phyloP scores from a whole-genome alignment of 2,113 vertebrate species.

The Semicossyphus pulcher region DNA sequence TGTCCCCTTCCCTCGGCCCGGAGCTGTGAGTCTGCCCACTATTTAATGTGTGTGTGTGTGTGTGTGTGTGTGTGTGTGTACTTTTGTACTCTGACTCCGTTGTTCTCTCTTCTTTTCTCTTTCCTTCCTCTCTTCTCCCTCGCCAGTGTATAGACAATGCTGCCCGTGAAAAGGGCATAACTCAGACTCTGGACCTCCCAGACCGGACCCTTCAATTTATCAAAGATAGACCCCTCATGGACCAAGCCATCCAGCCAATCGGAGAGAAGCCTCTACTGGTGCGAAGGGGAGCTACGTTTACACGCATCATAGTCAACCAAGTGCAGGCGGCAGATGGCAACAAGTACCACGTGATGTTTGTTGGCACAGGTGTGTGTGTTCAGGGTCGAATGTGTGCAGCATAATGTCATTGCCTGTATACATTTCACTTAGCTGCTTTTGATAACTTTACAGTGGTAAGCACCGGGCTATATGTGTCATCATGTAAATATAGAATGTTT shows the following conservation, averaged over 20 bases:
- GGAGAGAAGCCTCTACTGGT: conserved; percentile 74
- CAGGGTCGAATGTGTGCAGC: not conserved
- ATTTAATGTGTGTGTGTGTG: conserved; percentile 13
- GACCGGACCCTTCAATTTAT: conserved; percentile 84
- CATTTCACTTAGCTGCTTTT: not conserved
- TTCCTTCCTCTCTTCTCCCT: conserved; percentile 18
- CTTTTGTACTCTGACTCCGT: conserved; percentile 43
- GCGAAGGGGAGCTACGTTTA: conserved; percentile 76
- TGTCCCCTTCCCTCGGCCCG: conserved; percentile 83
- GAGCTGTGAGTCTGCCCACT: conserved; percentile 82
- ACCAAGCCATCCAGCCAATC: conserved; percentile 76
- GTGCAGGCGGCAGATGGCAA: conserved; percentile 70
- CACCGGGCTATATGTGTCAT: not conserved
- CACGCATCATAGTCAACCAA: conserved; percentile 79
- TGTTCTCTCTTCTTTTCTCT: conserved; percentile 35
- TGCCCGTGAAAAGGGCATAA: conserved; percentile 63
- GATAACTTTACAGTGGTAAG: not conserved
- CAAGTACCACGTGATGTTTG: conserved; percentile 81
- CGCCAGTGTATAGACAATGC: conserved; percentile 78
- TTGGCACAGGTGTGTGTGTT: conserved; percentile 83
- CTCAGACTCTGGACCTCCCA: conserved; percentile 76
- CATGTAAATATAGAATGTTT: not conserved
- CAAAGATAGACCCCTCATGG: conserved; percentile 82
- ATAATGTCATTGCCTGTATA: not conserved
- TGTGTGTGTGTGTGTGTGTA: conserved; percentile 22